A percentile compares a stretch with the other conserved stretches of the same genome.
phyloP scores from a whole-genome alignment of 2,888 invertebrate genomes.

The Brachypalpus laphriformis region DNA sequence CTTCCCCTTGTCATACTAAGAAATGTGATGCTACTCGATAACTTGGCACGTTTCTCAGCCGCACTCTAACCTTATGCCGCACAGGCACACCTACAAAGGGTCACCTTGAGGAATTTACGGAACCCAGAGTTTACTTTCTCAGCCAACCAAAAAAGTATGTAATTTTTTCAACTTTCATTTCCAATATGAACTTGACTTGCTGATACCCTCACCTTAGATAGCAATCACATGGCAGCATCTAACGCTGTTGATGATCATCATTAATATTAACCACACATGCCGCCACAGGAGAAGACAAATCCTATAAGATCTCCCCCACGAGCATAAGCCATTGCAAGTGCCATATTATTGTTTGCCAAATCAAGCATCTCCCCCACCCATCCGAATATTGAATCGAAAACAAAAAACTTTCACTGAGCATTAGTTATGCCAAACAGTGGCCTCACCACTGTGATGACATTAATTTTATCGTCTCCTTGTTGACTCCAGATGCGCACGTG shows the following conservation, averaged over 20 bases:
- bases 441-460: constrained; percentile 41
- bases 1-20: background rate
- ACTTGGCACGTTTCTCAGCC: background rate
- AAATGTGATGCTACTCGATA: background rate
- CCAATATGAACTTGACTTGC: constrained; percentile 16
- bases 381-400: constrained; percentile 41
- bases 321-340: background rate
- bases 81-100: background rate
- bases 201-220: constrained; percentile 20
- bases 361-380: constrained; percentile 17
- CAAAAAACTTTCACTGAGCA: constrained; percentile 62
- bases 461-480: constrained; percentile 46
- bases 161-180: constrained; percentile 45
- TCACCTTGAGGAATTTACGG: background rate
- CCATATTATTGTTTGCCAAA: constrained; percentile 31
- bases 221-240: constrained; percentile 34
- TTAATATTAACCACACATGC: constrained; percentile 44
- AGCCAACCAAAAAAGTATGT: background rate
- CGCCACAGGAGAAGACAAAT: background rate
- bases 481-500: constrained; percentile 36
- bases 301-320: constrained; percentile 2
- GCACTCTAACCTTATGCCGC: background rate
- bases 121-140: constrained; percentile 1
- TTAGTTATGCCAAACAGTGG: background rate
- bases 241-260: constrained; percentile 25